A percentile compares a stretch with the other conserved stretches of the same genome.
phyloP scores from a whole-genome alignment of 2,113 vertebrate species.

The Loxodonta africana region DNA sequence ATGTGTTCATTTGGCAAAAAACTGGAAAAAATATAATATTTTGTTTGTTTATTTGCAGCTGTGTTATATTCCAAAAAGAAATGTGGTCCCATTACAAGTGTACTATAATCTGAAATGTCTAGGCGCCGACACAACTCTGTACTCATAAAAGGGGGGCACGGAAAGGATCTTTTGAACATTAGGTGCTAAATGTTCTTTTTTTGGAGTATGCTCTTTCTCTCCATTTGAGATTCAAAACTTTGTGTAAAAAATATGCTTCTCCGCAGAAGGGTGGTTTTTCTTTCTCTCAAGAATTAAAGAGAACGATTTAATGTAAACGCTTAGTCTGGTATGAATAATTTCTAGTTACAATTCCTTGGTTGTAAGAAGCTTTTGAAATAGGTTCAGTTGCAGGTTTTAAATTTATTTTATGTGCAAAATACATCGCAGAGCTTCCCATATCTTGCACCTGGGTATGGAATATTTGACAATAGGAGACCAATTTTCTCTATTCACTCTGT shows the following conservation, averaged over 20 bases:
- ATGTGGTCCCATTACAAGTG: neutral
- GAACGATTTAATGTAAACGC: slow-evolving; percentile 66
- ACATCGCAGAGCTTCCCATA: slow-evolving; percentile 39
- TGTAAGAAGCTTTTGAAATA: slow-evolving; percentile 40
- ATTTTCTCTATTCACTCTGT: slow-evolving; percentile 64
- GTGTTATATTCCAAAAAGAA: slow-evolving; percentile 67
- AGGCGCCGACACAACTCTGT: neutral
- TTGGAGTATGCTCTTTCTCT: neutral
- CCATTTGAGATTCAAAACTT: slow-evolving; percentile 51
- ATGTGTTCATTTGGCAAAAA: slow-evolving; percentile 37
- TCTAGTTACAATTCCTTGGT: neutral
- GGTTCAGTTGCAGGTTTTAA: slow-evolving; percentile 48
- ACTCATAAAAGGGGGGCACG: neutral
- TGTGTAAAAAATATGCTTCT: slow-evolving; percentile 17
- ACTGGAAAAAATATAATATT: neutral
- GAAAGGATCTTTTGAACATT: neutral
- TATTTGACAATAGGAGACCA: slow-evolving; percentile 38
- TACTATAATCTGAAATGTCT: neutral
- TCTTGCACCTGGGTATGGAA: neutral
- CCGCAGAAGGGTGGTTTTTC: neutral
- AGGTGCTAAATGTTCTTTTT: slow-evolving; percentile 51
- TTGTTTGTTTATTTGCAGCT: slow-evolving; percentile 57
- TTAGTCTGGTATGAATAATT: slow-evolving; percentile 60
- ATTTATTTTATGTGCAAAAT: slow-evolving; percentile 73
- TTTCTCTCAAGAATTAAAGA: slow-evolving; percentile 60